Conservation (phyloP, 2,797 vertebrate genomes). For the Diplodus puntazzo region DNA sequence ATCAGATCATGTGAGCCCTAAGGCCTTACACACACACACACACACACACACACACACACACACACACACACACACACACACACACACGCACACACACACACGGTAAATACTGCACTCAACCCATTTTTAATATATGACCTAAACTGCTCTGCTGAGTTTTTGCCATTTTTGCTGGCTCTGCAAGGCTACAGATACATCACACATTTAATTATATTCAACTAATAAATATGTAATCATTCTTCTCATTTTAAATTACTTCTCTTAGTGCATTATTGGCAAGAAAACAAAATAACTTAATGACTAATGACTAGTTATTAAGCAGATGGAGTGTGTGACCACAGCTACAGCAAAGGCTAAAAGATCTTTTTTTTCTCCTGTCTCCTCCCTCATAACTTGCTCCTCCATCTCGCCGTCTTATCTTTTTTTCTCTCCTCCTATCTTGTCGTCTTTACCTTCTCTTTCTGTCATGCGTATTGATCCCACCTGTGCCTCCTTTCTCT, state of each 20-base stretch:
- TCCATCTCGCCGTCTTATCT: neutral
- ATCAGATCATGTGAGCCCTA: constrained; percentile 23
- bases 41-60: neutral
- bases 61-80: too few relatives aligned
- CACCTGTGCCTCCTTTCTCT: constrained; percentile 30
- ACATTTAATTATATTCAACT: constrained; percentile 25
- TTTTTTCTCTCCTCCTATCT: too few relatives aligned
- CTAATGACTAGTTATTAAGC: neutral
- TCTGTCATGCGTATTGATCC: constrained; percentile 57
- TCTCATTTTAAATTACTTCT: constrained; percentile 2
- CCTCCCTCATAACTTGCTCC: neutral
- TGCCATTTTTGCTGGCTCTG: constrained; percentile 6
- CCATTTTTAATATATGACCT: constrained; percentile 26
- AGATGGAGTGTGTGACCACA: constrained; percentile 26
- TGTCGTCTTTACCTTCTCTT: neutral
- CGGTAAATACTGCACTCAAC: constrained; percentile 4
- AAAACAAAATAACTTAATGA: constrained; percentile 18
- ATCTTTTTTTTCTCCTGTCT: neutral
- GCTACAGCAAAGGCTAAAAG: neutral
- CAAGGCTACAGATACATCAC: constrained; percentile 11
- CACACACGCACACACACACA: neutral
- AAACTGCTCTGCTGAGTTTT: constrained; percentile 15
- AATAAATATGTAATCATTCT: neutral
- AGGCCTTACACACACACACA: neutral
- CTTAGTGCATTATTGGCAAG: constrained; percentile 11